Evolutionary conservation across 2,888 invertebrate genomes (phyloP).

Genomic region (Linyphia triangularis): DNA sequence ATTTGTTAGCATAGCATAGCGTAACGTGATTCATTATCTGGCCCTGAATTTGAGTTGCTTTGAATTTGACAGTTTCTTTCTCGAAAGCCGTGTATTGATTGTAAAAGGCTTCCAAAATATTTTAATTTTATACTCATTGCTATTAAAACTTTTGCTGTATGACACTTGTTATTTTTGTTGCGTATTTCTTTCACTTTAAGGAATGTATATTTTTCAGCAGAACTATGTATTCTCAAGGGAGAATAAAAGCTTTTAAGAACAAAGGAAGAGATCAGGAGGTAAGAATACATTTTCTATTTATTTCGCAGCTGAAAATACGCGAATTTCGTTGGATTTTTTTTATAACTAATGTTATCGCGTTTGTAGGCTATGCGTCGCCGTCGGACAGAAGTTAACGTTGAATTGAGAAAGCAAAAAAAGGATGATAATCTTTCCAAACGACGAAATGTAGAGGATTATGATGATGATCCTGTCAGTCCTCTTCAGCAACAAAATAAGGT

Average conservation of each 20-base stretch:
- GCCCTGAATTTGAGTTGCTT: too few species aligned
- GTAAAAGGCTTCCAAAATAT: too few species aligned
- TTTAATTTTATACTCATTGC: too few species aligned
- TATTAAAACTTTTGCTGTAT: too few species aligned
- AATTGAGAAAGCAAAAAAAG: slow-evolving; percentile 94
- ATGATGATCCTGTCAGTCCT: slow-evolving; percentile 78
- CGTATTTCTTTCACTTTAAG: neutral
- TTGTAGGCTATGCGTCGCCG: slow-evolving; percentile 91
- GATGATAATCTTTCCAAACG: slow-evolving; percentile 96
- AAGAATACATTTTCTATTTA: neutral
- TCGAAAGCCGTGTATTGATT: too few species aligned
- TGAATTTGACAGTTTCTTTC: too few species aligned
- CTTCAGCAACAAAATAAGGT: slow-evolving; percentile 79
- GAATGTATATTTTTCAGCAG: neutral
- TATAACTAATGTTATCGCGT: neutral
- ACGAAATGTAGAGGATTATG: slow-evolving; percentile 86
- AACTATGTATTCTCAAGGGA: slow-evolving; percentile 51
- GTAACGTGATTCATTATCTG: too few species aligned
- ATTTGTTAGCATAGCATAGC: too few species aligned
- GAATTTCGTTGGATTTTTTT: neutral
- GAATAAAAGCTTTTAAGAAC: slow-evolving; percentile 86
- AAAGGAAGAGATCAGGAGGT: slow-evolving; percentile 86
- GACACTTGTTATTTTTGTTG: neutral
- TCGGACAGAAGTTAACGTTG: slow-evolving; percentile 92
- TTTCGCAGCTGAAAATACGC: neutral